A percentile compares a stretch with the other conserved stretches of the same genome.
phyloP scores from a whole-genome alignment of 2,888 invertebrate species.

The Hyalella azteca region DNA sequence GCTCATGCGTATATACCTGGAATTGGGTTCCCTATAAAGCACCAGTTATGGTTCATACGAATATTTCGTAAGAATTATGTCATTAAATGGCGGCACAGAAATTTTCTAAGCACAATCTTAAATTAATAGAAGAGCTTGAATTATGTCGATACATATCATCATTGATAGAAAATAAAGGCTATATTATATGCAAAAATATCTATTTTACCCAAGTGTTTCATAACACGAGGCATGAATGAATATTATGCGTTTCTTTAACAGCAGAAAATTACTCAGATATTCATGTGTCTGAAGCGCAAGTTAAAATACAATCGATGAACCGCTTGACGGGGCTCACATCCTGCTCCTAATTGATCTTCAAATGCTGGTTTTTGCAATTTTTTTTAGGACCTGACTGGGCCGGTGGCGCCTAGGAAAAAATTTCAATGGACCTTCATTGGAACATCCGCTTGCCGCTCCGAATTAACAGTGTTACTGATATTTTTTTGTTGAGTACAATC shows the following conservation, averaged over 20 bases:
- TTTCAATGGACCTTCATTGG: not conserved
- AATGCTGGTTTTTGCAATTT: not conserved
- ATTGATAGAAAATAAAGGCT: not conserved
- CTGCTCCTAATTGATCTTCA: constrained; percentile 29
- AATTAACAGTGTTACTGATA: not conserved
- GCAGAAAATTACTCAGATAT: not conserved
- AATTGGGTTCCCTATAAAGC: too few species aligned
- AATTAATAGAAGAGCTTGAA: too few species aligned
- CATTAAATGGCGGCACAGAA: too few species aligned
- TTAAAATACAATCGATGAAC: not conserved
- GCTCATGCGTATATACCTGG: too few species aligned
- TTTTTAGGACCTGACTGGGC: not conserved
- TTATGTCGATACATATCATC: not conserved
- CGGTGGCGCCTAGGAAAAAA: not conserved
- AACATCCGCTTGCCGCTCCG: constrained; percentile 13
- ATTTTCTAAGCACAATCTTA: too few species aligned
- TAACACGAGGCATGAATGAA: not conserved
- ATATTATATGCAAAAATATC: not conserved
- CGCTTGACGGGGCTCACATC: not conserved
- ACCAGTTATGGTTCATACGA: too few species aligned
- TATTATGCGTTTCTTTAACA: not conserved
- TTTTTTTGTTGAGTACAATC: not conserved
- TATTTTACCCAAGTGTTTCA: not conserved
- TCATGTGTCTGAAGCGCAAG: not conserved
- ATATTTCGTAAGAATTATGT: too few species aligned